Evolutionary conservation across 2,113 vertebrate genomes (phyloP).

Genomic region (Tenrec ecaudatus): DNA sequence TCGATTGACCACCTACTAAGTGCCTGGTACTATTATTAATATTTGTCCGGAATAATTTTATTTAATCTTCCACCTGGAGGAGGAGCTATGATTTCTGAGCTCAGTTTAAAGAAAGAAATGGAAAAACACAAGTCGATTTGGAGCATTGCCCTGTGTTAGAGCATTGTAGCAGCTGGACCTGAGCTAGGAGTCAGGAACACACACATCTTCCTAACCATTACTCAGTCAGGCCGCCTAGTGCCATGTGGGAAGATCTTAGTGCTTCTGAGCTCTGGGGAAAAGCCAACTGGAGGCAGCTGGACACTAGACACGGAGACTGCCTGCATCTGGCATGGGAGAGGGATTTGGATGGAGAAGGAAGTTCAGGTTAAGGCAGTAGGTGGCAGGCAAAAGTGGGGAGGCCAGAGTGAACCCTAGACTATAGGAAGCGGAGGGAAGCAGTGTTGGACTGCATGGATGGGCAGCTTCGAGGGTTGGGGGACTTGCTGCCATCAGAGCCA

Average conservation of each 20-base stretch:
- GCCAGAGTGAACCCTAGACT: not conserved
- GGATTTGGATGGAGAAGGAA: not conserved
- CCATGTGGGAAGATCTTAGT: not conserved
- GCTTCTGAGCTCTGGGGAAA: not conserved
- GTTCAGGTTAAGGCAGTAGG: not conserved
- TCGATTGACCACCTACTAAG: not conserved
- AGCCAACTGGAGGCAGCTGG: not conserved
- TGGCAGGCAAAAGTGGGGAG: not conserved
- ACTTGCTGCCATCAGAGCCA: not conserved
- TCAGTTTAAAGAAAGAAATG: not conserved
- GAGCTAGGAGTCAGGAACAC: not conserved
- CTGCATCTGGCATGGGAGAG: not conserved
- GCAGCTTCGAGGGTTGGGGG: not conserved
- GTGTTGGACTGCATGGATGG: not conserved
- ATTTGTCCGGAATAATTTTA: not conserved
- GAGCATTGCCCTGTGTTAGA: not conserved
- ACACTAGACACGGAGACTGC: not conserved
- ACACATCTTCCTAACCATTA: not conserved
- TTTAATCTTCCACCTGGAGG: not conserved
- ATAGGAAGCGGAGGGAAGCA: not conserved
- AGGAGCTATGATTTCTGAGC: conserved; percentile 5
- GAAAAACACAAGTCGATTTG: not conserved
- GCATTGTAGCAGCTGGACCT: not conserved
- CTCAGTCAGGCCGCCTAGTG: not conserved
- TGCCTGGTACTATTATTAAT: not conserved